Evolutionary conservation across 92 coral and sea anemone genomes (phyloP).

Genomic region (Phenganax stokvisi): DNA sequence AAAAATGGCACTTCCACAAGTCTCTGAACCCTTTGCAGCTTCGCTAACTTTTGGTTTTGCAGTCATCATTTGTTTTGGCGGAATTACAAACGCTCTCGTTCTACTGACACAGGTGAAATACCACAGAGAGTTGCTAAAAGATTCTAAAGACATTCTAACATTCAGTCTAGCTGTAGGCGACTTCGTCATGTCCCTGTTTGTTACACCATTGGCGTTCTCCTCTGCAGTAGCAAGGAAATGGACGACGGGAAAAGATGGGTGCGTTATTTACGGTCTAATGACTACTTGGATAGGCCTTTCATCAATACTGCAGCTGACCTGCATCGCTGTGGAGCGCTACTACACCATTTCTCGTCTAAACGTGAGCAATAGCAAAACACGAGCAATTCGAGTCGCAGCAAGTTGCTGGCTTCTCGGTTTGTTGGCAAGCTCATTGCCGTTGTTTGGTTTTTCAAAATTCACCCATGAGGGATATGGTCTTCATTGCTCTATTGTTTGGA

Average conservation of each 20-base stretch:
- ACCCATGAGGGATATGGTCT: conserved; percentile 58
- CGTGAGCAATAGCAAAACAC: conserved; percentile 14
- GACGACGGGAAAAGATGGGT: conserved; percentile 39
- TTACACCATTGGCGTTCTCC: conserved; percentile 50
- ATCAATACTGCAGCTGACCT: conserved; percentile 60
- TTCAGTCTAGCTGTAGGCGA: conserved; percentile 65
- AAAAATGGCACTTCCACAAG: background rate
- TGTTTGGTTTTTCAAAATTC: conserved; percentile 66
- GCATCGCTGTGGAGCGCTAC: conserved; percentile 54
- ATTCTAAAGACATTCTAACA: conserved; percentile 42
- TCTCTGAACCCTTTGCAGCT: conserved; percentile 2
- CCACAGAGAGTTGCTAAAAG: conserved; percentile 42
- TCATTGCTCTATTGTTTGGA: conserved; percentile 72
- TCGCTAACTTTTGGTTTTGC: background rate
- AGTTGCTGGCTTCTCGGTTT: conserved; percentile 56
- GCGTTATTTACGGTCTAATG: conserved; percentile 54
- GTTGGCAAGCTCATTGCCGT: conserved; percentile 53
- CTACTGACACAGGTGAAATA: conserved; percentile 42
- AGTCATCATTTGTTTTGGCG: conserved; percentile 10
- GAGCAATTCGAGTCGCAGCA: conserved; percentile 23
- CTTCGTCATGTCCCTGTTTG: conserved; percentile 49
- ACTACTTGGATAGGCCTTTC: conserved; percentile 53
- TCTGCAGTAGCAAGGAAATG: conserved; percentile 48
- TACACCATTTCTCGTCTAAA: conserved; percentile 27
- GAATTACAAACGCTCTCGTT: conserved; percentile 46